Evolutionary conservation across 2,113 vertebrate genomes (phyloP), one percentile per base, ranked within the genome.

Genomic region (Grammomys dolichurus): DNA sequence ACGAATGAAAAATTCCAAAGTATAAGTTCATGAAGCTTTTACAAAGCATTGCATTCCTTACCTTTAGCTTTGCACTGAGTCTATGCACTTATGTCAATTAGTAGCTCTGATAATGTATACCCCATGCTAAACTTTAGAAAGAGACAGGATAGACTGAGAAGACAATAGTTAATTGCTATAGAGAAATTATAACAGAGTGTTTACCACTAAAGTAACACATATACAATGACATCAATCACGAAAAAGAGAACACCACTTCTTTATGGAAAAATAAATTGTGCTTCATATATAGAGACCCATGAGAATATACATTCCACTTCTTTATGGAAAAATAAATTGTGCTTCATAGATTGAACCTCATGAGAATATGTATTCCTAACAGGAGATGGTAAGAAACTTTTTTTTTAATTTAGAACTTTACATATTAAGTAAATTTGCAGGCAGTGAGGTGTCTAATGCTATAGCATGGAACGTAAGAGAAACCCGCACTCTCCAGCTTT

Each of bases 101-200:
- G 3, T 56, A 81, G 46, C 84, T 87, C 28, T 94, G 94, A 89
- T 91, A 60, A 90, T 89, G 72, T 10, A 80, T 20, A 87, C 48
- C 56, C 88, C 89, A 70, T 87, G 84, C 28, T 80, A 91, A 13
- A 82, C 26, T 76, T 89, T 88, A 91, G 60, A 93, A 80, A 81
- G 70, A 92, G 40, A 10, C 70, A 63, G 80, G 46, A 28, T 63
- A 78, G 80, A 60, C n/a, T 26, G 56, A 90, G 75, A 81, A 92
- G 43, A 24, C 3, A 70, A 22, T 73, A 54, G 58, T 7, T 67
- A 60, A 92, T 88, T 92, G 48, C 81, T 24, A 85, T 51, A 36
- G 43, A 81, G 80, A 90, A 72, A 60, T 88, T 70, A 33, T 91
- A 81, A 54, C 22, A 87, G 22, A 77, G 11, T 63, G 80, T 72